Evolutionary conservation across 2,888 invertebrate genomes (phyloP).

Genomic region (Coremacera marginata): DNA sequence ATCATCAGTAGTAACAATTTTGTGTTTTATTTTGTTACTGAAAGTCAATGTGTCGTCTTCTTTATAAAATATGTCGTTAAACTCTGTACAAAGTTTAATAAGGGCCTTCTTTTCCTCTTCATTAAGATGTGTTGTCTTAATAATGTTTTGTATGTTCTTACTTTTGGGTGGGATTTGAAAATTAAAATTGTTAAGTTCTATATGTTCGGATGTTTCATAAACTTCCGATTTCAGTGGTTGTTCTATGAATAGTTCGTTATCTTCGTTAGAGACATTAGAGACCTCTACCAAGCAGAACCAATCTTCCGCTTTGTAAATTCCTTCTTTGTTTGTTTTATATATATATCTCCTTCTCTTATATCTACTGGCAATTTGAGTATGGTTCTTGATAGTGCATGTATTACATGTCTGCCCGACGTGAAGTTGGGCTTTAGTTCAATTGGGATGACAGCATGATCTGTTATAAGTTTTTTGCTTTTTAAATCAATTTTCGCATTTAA

Average conservation of each 20-base stretch:
- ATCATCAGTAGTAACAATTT: conserved; percentile 17
- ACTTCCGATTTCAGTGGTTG: neutral
- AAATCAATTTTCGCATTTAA: conserved; percentile 33
- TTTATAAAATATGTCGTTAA: conserved; percentile 15
- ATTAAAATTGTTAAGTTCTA: conserved; percentile 3
- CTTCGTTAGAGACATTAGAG: neutral
- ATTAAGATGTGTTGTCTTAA: neutral
- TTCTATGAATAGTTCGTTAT: neutral
- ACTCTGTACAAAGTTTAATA: neutral
- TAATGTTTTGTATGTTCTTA: neutral
- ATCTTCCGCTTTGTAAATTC: conserved; percentile 1
- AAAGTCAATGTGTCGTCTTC: conserved; percentile 2
- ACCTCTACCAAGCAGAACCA: conserved; percentile 2
- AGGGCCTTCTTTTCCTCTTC: neutral
- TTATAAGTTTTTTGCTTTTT: conserved; percentile 3
- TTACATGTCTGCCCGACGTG: conserved; percentile 19
- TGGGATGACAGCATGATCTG: conserved; percentile 1
- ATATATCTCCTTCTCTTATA: conserved; percentile 8
- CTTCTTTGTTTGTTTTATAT: conserved; percentile 8
- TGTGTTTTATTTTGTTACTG: conserved; percentile 11
- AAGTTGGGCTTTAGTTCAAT: conserved; percentile 28
- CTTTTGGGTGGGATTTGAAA: neutral
- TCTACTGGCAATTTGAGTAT: conserved; percentile 35
- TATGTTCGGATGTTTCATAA: neutral
- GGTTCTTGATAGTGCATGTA: conserved; percentile 23